A percentile compares a stretch with the other conserved stretches of the same genome.
These are phyloP conservation scores for Drosophila sordidapex DNA, from an alignment of 2,888 invertebrate genomes.

Conservation along the genomic window DNA sequence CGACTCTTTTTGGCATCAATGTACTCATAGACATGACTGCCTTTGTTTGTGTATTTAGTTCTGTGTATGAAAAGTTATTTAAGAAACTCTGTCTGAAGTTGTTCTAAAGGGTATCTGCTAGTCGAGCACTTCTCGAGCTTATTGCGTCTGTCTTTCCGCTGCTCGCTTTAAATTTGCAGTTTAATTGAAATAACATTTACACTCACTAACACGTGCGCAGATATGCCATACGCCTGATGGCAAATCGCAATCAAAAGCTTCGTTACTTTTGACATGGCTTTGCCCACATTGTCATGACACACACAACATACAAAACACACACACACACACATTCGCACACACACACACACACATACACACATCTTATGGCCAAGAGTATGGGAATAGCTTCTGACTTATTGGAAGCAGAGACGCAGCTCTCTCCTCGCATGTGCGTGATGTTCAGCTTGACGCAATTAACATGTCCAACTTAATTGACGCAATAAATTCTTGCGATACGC, in stretches of 20 bases:
- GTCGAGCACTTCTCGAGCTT: not conserved
- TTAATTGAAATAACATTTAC: conserved; percentile 72
- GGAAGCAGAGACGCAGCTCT: conserved; percentile 7
- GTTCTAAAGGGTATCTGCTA: not conserved
- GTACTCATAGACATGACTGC: too few species aligned
- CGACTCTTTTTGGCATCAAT: not conserved
- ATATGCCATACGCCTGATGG: conserved; percentile 16
- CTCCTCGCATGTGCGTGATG: conserved; percentile 73
- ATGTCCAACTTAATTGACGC: conserved; percentile 82
- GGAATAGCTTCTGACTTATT: conserved; percentile 15
- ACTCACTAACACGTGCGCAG: conserved; percentile 47
- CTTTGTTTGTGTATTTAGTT: too few species aligned
- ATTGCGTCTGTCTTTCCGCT: not conserved
- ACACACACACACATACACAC: not conserved
- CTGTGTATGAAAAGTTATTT: not conserved
- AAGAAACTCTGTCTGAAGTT: not conserved
- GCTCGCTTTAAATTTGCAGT: conserved; percentile 39
- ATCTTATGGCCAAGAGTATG: not conserved
- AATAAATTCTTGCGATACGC: conserved; percentile 75
- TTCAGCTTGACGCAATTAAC: conserved; percentile 81
- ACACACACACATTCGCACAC: conserved; percentile 14
- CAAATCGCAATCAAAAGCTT: conserved; percentile 69
- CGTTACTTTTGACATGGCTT: conserved; percentile 67
- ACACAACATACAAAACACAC: conserved; percentile 15
- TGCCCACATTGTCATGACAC: conserved; percentile 59